phyloP scores from a whole-genome alignment of 2,797 vertebrate species.

The Ctenochaetus hawaiiensis region DNA sequence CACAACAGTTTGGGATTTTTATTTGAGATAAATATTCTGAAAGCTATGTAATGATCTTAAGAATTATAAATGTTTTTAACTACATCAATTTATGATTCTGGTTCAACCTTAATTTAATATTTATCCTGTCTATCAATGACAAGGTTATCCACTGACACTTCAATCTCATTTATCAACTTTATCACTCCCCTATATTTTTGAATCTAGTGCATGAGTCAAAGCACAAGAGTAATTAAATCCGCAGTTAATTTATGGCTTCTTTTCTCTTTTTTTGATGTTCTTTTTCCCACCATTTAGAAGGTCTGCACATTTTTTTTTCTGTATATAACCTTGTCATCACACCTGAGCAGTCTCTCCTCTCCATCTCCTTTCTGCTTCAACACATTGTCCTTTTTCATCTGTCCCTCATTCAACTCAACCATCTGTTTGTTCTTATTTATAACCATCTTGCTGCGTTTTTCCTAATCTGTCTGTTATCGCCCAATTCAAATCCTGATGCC shows the following conservation, averaged over 20 bases:
- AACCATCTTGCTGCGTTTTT: constrained; percentile 44
- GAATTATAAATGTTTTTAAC: background rate
- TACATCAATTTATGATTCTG: background rate
- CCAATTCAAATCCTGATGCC: constrained; percentile 21
- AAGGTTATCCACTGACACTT: background rate
- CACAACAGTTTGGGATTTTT: background rate
- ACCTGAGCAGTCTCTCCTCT: constrained; percentile 14
- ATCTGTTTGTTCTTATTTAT: constrained; percentile 65
- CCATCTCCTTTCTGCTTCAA: constrained; percentile 35
- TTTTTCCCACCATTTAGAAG: constrained; percentile 47
- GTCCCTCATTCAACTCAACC: constrained; percentile 34
- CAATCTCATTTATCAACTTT: background rate
- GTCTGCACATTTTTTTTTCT: constrained; percentile 16
- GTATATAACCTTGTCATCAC: constrained; percentile 43
- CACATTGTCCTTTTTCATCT: constrained; percentile 39
- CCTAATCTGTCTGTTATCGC: constrained; percentile 45
- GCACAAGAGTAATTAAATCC: too few relatives aligned
- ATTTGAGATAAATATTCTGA: too few relatives aligned
- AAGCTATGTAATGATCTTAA: background rate
- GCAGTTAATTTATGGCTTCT: background rate
- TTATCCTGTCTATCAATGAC: background rate
- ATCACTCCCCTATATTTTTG: background rate
- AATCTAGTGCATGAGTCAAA: constrained; percentile 2
- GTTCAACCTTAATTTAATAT: background rate
- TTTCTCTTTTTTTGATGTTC: background rate